Conservation (phyloP, 2,888 invertebrate species). For the Myathropa florea region DNA sequence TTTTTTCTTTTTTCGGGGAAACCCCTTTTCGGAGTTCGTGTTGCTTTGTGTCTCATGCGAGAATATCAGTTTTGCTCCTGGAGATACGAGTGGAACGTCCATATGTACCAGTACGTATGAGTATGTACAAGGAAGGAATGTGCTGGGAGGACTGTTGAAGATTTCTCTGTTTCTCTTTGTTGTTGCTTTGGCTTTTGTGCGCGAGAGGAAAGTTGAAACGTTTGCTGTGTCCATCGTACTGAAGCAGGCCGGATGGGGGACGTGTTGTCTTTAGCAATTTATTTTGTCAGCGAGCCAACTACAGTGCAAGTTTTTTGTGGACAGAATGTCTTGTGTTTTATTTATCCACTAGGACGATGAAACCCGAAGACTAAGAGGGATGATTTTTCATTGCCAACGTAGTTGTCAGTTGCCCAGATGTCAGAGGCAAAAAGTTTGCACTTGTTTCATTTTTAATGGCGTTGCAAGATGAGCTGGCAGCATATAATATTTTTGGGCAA, state of each 20-base stretch:
- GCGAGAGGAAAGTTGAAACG: conserved; percentile 42
- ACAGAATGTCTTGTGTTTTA: conserved; percentile 45
- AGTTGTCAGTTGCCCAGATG: conserved; percentile 61
- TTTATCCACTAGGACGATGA: conserved; percentile 35
- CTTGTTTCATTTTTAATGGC: conserved; percentile 34
- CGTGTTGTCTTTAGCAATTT: conserved; percentile 70
- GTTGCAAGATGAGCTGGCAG: conserved; percentile 31
- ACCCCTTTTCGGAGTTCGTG: conserved; percentile 26
- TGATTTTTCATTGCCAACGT: conserved; percentile 65
- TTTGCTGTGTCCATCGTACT: conserved; percentile 56
- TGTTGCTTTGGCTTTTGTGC: conserved; percentile 15
- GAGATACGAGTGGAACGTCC: background rate
- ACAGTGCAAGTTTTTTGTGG: conserved; percentile 43
- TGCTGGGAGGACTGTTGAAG: conserved; percentile 4
- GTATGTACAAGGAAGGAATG: background rate
- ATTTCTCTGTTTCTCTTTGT: conserved; percentile 6
- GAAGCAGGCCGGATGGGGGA: conserved; percentile 58
- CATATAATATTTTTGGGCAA: conserved; percentile 38
- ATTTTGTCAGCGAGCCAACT: conserved; percentile 69
- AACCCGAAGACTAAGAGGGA: conserved; percentile 18
- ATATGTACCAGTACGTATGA: background rate
- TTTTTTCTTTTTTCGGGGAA: conserved; percentile 20
- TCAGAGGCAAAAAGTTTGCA: conserved; percentile 44
- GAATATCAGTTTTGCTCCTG: conserved; percentile 38
- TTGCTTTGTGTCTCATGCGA: conserved; percentile 44